A percentile compares a stretch with the other conserved stretches of the same genome.
These are phyloP conservation scores for Gisinianus flammeolus DNA, from an alignment of 2,888 invertebrate genomes.

Conservation along the genomic window DNA sequence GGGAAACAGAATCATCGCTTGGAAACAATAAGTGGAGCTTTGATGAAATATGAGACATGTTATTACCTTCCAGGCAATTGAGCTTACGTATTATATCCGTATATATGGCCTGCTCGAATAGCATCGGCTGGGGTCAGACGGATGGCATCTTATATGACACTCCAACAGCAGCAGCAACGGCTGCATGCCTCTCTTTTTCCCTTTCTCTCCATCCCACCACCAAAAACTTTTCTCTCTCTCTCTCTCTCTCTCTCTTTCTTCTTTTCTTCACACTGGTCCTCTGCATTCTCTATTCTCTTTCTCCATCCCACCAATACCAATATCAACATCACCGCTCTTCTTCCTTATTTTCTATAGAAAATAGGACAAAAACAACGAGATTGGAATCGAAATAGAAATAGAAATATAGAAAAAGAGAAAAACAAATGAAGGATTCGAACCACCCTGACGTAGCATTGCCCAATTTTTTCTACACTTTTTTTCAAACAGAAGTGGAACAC, in stretches of 20 bases:
- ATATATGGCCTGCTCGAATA: neutral
- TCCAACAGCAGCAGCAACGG: neutral
- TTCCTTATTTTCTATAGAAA: neutral
- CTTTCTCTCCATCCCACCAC: neutral
- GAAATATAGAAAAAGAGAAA: no score
- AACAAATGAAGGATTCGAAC: neutral
- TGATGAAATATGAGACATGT: conserved; percentile 57
- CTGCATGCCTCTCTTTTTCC: neutral
- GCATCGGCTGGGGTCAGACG: conserved; percentile 6
- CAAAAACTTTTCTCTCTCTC: no score
- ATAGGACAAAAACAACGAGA: neutral
- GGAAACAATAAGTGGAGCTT: conserved; percentile 56
- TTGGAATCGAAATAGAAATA: neutral
- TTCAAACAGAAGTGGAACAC: no score
- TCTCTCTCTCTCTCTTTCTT: no score
- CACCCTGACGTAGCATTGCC: neutral
- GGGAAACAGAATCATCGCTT: conserved; percentile 39
- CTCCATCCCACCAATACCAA: neutral
- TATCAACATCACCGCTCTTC: neutral
- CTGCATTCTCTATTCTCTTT: neutral
- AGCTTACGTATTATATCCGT: conserved; percentile 34
- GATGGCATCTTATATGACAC: conserved; percentile 3
- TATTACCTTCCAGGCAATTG: conserved; percentile 57
- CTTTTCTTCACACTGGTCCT: no score
- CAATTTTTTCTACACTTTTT: no score